phyloP scores from a whole-genome alignment of 2,797 vertebrate species.

The Cuculus canorus region DNA sequence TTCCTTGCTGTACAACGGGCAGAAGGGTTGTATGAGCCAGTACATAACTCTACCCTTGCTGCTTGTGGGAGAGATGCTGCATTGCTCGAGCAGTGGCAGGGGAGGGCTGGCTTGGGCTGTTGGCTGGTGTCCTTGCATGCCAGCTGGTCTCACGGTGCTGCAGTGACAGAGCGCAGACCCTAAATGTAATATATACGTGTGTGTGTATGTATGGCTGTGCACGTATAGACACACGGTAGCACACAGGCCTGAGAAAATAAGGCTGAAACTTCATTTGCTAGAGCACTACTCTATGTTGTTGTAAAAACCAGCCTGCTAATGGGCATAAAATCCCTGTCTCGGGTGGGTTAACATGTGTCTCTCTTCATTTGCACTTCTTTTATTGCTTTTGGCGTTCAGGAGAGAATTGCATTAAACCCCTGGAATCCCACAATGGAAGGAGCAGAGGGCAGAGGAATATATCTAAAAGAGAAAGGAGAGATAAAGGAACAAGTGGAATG shows the following conservation, averaged over 20 bases:
- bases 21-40: neutral
- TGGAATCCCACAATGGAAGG: neutral
- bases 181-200: fast-evolving
- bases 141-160: neutral
- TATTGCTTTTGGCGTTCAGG: neutral
- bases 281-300: fast-evolving
- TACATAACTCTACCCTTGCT: neutral
- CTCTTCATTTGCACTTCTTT: neutral
- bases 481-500: neutral
- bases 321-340: neutral
- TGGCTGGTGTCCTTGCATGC: neutral
- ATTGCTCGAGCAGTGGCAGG: neutral
- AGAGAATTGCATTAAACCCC: neutral
- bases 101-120: neutral
- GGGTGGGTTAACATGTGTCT: neutral
- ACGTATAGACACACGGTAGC: no score
- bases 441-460: neutral
- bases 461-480: neutral
- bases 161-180: neutral
- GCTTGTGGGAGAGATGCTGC: neutral
- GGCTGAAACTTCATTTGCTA: neutral
- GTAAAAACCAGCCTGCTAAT: neutral
- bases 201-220: fast-evolving
- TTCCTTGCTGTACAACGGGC: neutral
- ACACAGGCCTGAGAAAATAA: neutral